Conservation (phyloP, 2,797 vertebrate species). For the Megalops cyprinoides region DNA sequence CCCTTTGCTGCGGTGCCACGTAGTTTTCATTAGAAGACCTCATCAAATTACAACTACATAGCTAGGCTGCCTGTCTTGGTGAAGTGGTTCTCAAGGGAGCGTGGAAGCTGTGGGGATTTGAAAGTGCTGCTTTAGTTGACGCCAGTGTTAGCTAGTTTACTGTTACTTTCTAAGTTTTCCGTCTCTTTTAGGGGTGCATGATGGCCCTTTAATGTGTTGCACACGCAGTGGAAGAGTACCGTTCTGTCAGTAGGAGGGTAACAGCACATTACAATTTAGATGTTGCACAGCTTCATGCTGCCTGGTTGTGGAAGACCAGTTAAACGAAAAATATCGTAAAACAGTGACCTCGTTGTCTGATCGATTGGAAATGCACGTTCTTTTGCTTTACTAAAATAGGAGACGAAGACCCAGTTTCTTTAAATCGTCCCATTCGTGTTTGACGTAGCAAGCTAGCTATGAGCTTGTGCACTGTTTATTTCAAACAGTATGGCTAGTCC, state of each 20-base stretch:
- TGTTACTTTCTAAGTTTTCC: constrained; percentile 8
- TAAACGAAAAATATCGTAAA: background rate
- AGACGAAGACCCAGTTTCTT: background rate
- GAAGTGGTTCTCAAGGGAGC: background rate
- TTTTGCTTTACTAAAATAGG: background rate
- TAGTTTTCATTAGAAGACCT: constrained; percentile 28
- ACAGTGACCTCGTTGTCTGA: background rate
- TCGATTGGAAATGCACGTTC: background rate
- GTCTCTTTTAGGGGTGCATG: background rate
- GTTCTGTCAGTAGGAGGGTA: background rate
- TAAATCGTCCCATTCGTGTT: background rate
- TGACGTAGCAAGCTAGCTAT: background rate
- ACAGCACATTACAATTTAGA: background rate
- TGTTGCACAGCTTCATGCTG: background rate
- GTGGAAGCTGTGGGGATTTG: background rate
- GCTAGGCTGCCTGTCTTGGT: constrained; percentile 4
- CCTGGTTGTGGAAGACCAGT: background rate
- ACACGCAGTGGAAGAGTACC: background rate
- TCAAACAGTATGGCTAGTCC: no score
- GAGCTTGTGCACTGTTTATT: background rate
- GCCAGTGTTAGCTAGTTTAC: background rate
- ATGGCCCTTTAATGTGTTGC: background rate
- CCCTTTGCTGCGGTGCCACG: constrained; percentile 23
- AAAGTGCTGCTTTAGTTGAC: background rate
- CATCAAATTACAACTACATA: constrained; percentile 24